Conservation (phyloP, 1,140 invertebrate species). For the Drosophila sulfurigaster region DNA sequence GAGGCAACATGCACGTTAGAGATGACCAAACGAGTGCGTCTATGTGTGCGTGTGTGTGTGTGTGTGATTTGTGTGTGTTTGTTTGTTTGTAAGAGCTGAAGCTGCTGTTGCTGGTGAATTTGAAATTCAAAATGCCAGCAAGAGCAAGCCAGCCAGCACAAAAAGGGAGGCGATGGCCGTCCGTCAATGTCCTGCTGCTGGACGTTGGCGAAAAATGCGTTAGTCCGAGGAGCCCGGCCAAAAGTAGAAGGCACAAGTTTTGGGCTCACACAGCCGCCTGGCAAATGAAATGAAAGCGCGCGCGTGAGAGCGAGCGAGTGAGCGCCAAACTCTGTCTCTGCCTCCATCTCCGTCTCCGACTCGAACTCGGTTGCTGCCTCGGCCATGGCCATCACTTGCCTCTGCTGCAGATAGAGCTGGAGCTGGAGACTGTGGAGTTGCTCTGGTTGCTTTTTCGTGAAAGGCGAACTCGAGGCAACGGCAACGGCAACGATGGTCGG, state of each 20-base stretch:
- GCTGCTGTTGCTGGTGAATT: slow-evolving; percentile 63
- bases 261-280: slow-evolving; percentile 38
- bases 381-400: slow-evolving; percentile 25
- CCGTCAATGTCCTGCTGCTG: slow-evolving; percentile 77
- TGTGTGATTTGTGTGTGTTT: slow-evolving; percentile 39
- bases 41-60: slow-evolving; percentile 31
- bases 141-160: not conserved
- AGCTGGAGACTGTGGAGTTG: slow-evolving; percentile 11
- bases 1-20: slow-evolving; percentile 43
- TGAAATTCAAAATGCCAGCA: slow-evolving; percentile 82
- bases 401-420: no score
- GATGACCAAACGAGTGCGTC: slow-evolving; percentile 29
- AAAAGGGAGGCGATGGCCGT: slow-evolving; percentile 44
- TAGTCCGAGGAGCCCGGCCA: slow-evolving; percentile 57
- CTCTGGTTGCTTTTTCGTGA: slow-evolving; percentile 17
- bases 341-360: slow-evolving; percentile 4
- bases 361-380: slow-evolving; percentile 1
- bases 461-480: slow-evolving; percentile 35
- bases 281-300: slow-evolving; percentile 81
- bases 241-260: slow-evolving; percentile 79
- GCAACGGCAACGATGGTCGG: not conserved
- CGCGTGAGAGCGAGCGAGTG: slow-evolving; percentile 55
- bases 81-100: slow-evolving; percentile 45
- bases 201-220: slow-evolving; percentile 82
- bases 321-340: slow-evolving; percentile 21